Base-by-base conservation (phyloP, 2,888 invertebrate species). In the Ormyrus nitidulus region DNA sequence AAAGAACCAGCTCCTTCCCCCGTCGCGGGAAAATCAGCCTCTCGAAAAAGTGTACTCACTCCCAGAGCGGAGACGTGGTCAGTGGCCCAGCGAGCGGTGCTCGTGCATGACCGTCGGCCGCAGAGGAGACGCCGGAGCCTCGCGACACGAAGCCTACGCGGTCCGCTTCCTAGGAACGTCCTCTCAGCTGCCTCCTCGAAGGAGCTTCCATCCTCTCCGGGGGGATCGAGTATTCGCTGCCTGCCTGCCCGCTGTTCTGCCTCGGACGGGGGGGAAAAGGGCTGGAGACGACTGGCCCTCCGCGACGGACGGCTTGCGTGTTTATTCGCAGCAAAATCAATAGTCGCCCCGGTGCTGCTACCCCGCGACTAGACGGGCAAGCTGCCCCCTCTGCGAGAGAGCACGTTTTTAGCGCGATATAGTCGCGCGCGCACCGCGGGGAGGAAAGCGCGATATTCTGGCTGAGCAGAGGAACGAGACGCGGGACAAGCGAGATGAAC, bases 11-110 rank as follows among this genome's bases (percentile, higher is more conserved):
- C 34, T 3, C 3, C 34, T 0, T 4, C 3, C 10, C 46, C 46
- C 7, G 8, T 5, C 44, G 62, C 44, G 10, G 48, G 13, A n/a
- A 4, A 4, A 34, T 34, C 34, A 34, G 4, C 4, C 34, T 34
- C 34, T 4, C 34, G 49, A 34, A 5, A 58, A 59, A 34, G 48
- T 78, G 48, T 78, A 78, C 78, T 78, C 68, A 78, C 78, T 78
- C 73, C 68, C 44, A 54, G 59, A 72, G 54, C 58, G 64, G 78
- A 62, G 78, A 73, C 78, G 62, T 68, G 72, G 78, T 73, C 78
- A 73, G 68, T 56, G 70, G 58, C 49, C 56, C 62, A 49, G 62
- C 49, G 19, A n/a, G 44, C 62, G 34, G 68, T n/a, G 34, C 68
- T 61, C 54, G 61, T 78, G 72, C 73, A 78, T 68, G 68, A 48